Percentiles rank a stretch among this genome's conserved stretches.
Evolutionary conservation across 2,797 vertebrate genomes (phyloP).

Genomic region (Crax fasciolata): DNA sequence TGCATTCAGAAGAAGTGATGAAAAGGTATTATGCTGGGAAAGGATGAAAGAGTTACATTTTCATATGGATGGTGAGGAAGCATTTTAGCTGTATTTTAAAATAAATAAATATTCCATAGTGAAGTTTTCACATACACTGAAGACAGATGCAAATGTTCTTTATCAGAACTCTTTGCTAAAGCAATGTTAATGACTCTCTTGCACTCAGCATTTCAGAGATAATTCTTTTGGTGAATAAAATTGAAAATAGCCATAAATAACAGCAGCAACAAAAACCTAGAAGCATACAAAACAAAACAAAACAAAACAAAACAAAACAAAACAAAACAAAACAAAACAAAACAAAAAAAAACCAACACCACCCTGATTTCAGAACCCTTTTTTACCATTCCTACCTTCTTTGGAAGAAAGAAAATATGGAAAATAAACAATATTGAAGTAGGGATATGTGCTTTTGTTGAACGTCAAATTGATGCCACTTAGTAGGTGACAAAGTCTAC

Average conservation of each 20-base stretch:
- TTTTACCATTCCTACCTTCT: background rate
- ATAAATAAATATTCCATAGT: background rate
- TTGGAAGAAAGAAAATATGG: background rate
- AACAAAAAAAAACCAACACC: no score
- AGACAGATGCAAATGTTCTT: background rate
- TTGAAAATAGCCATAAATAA: background rate
- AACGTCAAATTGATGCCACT: background rate
- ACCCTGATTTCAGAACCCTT: background rate
- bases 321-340: background rate
- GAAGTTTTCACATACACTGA: background rate
- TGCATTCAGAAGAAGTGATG: background rate
- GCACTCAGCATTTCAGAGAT: background rate
- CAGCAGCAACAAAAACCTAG: background rate
- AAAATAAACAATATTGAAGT: background rate
- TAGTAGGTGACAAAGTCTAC: background rate
- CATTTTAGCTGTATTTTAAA: background rate
- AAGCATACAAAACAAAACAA: background rate
- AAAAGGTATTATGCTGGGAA: background rate
- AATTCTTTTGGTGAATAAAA: background rate
- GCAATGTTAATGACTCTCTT: background rate
- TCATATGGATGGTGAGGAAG: background rate
- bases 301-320: background rate
- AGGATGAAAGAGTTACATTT: background rate
- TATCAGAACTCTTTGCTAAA: background rate
- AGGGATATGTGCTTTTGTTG: background rate